Conservation (phyloP, 2,888 invertebrate genomes). For the Aricia artaxerxes region DNA sequence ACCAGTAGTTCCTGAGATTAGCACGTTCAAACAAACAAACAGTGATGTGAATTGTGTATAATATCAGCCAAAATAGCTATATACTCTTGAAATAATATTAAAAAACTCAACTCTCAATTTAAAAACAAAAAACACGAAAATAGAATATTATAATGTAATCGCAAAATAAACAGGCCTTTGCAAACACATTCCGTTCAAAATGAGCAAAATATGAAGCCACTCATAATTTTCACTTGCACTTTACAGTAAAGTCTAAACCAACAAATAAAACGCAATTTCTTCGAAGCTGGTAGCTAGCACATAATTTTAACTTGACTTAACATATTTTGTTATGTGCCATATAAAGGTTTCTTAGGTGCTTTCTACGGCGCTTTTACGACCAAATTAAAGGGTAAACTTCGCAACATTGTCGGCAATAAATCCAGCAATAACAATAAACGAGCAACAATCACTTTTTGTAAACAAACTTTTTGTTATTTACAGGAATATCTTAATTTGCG, state of each 20-base stretch:
- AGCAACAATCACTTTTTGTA: constrained; percentile 44
- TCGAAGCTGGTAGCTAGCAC: neutral
- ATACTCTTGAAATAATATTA: too few relatives aligned
- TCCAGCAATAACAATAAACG: constrained; percentile 46
- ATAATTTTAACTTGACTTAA: constrained; percentile 19
- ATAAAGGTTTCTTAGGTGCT: constrained; percentile 25
- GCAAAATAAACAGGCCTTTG: neutral
- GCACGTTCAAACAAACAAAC: too few relatives aligned
- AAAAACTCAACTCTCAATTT: too few relatives aligned
- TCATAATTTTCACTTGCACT: neutral
- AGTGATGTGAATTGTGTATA: neutral
- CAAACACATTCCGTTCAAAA: neutral
- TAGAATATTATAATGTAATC: too few relatives aligned
- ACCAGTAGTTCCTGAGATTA: too few relatives aligned
- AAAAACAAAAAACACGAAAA: too few relatives aligned
- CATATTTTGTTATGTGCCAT: constrained; percentile 28
- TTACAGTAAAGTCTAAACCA: neutral
- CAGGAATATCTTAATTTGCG: constrained; percentile 50
- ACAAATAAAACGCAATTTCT: constrained; percentile 17
- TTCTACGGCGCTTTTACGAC: constrained; percentile 28
- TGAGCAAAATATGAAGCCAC: neutral
- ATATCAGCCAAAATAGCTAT: neutral
- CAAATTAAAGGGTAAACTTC: constrained; percentile 34
- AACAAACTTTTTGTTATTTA: constrained; percentile 44
- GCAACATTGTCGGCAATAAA: constrained; percentile 41